A percentile compares a stretch with the other conserved stretches of the same genome.
Evolutionary conservation across 2,797 vertebrate genomes (phyloP).

Genomic region (Bovichtus diacanthus): DNA sequence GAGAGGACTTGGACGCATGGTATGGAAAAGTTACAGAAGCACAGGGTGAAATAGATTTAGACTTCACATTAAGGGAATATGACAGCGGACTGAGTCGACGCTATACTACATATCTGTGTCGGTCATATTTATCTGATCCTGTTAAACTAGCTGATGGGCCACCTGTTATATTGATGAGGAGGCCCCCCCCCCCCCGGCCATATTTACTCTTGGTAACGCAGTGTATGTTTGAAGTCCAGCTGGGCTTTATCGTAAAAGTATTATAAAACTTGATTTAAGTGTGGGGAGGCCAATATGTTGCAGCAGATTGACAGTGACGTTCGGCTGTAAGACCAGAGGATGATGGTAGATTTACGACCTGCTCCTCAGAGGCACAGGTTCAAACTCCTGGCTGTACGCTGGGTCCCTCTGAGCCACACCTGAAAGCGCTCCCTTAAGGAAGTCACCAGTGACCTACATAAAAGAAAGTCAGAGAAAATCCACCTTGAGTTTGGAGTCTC

Average conservation of each 20-base stretch:
- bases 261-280: slow-evolving; percentile 72
- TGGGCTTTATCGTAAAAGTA: slow-evolving; percentile 73
- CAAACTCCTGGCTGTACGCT: slow-evolving; percentile 8
- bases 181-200: slow-evolving; percentile 5
- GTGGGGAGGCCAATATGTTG: slow-evolving; percentile 67
- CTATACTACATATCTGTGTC: slow-evolving; percentile 28
- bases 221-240: slow-evolving; percentile 74
- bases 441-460: slow-evolving; percentile 52
- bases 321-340: slow-evolving; percentile 48
- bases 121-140: slow-evolving; percentile 59
- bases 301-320: slow-evolving; percentile 69
- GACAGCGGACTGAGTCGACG: slow-evolving; percentile 33
- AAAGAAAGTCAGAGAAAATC: slow-evolving; percentile 56
- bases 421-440: slow-evolving; percentile 54
- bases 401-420: slow-evolving; percentile 48
- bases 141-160: slow-evolving; percentile 66
- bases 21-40: slow-evolving; percentile 35
- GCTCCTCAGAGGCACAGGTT: slow-evolving; percentile 47
- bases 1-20: slow-evolving; percentile 8
- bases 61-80: slow-evolving; percentile 13
- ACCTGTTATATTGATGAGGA: slow-evolving; percentile 79
- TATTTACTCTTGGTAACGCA: slow-evolving; percentile 59
- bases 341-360: slow-evolving; percentile 66
- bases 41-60: slow-evolving; percentile 40
- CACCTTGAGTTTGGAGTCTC: slow-evolving; percentile 11